Percentiles rank a stretch among this genome's conserved stretches.
phyloP scores from a whole-genome alignment of 2,113 vertebrate genomes.

The Sclerurus mexicanus region DNA sequence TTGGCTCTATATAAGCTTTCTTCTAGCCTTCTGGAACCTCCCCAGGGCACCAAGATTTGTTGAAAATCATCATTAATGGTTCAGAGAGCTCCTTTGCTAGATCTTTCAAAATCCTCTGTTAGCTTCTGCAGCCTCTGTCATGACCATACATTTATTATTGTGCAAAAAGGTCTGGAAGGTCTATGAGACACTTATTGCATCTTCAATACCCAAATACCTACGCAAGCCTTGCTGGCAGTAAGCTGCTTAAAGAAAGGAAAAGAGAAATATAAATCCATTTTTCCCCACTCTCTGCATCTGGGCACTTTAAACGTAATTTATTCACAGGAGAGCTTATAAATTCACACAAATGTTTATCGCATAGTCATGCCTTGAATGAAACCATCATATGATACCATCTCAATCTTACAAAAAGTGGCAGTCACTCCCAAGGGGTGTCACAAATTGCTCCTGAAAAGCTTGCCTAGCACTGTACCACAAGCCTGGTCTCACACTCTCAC shows the following conservation, averaged over 20 bases:
- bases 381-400: neutral
- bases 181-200: neutral
- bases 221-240: neutral
- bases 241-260: neutral
- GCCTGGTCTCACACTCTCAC: neutral
- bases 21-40: slow-evolving; percentile 52
- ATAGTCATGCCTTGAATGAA: neutral
- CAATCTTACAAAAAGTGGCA: neutral
- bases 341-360: neutral
- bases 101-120: slow-evolving; percentile 40
- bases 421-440: neutral
- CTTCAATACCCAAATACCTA: neutral
- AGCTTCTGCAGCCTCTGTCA: neutral
- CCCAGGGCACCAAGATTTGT: slow-evolving; percentile 54
- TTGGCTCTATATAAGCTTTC: slow-evolving; percentile 62
- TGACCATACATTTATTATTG: neutral
- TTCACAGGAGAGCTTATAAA: neutral
- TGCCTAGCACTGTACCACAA: neutral
- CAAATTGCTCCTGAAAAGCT: neutral
- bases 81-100: slow-evolving; percentile 33
- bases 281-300: neutral
- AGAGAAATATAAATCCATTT: neutral
- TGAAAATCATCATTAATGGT: slow-evolving; percentile 55
- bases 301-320: neutral
- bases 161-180: neutral